Percentiles rank a stretch among this genome's conserved stretches.
Conservation (phyloP, 2,888 invertebrate species). For the Chirona hameri region DNA sequence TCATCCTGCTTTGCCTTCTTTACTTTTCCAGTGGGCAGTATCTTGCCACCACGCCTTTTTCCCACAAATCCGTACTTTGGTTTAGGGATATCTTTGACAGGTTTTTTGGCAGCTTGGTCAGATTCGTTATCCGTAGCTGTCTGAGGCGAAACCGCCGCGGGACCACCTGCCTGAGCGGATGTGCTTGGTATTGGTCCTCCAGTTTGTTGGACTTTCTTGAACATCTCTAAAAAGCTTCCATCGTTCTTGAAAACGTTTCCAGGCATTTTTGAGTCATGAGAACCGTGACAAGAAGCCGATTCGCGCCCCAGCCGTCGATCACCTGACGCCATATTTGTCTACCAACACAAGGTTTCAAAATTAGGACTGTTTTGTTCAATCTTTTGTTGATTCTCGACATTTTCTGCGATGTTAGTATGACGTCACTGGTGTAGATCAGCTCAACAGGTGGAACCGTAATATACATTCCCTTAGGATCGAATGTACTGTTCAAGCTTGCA, state of each 20-base stretch:
- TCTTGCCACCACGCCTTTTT: constrained; percentile 79
- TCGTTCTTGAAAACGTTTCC: constrained; percentile 10
- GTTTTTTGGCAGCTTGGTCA: background rate
- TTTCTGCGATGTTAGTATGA: too few relatives aligned
- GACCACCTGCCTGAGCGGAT: background rate
- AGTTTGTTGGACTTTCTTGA: background rate
- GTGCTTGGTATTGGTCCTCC: background rate
- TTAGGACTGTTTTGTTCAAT: too few relatives aligned
- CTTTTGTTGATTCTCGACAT: too few relatives aligned
- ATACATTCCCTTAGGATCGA: too few relatives aligned
- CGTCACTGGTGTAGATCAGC: too few relatives aligned
- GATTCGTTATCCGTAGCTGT: background rate
- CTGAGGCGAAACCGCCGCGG: background rate
- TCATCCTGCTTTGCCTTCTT: constrained; percentile 64
- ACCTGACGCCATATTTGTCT: background rate
- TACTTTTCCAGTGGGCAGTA: constrained; percentile 82
- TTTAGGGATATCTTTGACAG: background rate
- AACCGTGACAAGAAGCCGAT: background rate
- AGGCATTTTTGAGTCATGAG: background rate
- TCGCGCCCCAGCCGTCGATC: background rate
- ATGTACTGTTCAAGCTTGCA: too few relatives aligned
- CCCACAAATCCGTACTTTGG: constrained; percentile 54
- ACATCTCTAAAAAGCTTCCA: constrained; percentile 23
- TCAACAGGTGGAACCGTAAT: too few relatives aligned
- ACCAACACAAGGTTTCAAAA: too few relatives aligned